Evolutionary conservation across 2,113 vertebrate genomes (phyloP).

Genomic region (Austrofundulus limnaeus): DNA sequence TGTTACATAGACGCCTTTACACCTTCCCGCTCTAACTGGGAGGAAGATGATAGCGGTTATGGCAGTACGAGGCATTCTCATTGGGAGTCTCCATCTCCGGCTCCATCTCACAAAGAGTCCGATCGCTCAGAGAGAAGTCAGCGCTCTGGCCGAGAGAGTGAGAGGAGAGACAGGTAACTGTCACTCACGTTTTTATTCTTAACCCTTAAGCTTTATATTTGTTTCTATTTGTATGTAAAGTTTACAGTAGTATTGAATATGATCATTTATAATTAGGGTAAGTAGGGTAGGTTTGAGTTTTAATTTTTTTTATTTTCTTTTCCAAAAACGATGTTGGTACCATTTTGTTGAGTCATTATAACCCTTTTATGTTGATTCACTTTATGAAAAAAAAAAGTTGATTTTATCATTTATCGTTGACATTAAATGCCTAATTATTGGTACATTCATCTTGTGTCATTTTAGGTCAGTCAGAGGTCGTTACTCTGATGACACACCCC

Average conservation of each 20-base stretch:
- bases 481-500: slow-evolving; percentile 86
- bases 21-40: slow-evolving; percentile 94
- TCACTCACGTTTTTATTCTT: background rate
- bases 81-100: slow-evolving; percentile 94
- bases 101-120: slow-evolving; percentile 82
- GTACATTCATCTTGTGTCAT: slow-evolving; percentile 18
- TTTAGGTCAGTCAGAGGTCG: slow-evolving; percentile 87
- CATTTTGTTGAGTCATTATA: background rate
- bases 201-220: background rate
- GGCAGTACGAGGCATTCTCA: slow-evolving; percentile 85
- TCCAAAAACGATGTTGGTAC: background rate
- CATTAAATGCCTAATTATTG: background rate
- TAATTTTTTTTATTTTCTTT: background rate
- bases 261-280: too few species aligned
- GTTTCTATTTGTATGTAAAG: background rate
- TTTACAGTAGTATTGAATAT: background rate
- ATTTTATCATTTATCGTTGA: background rate
- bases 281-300: too few species aligned
- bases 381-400: background rate
- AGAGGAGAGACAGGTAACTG: slow-evolving; percentile 79
- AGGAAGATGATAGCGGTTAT: slow-evolving; percentile 90
- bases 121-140: slow-evolving; percentile 86
- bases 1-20: slow-evolving; percentile 84
- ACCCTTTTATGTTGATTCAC: background rate
- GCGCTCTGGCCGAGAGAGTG: slow-evolving; percentile 79